Percentiles rank a stretch among this genome's conserved stretches.
Conservation (phyloP, 2,797 vertebrate species). For the Manis pentadactyla region DNA sequence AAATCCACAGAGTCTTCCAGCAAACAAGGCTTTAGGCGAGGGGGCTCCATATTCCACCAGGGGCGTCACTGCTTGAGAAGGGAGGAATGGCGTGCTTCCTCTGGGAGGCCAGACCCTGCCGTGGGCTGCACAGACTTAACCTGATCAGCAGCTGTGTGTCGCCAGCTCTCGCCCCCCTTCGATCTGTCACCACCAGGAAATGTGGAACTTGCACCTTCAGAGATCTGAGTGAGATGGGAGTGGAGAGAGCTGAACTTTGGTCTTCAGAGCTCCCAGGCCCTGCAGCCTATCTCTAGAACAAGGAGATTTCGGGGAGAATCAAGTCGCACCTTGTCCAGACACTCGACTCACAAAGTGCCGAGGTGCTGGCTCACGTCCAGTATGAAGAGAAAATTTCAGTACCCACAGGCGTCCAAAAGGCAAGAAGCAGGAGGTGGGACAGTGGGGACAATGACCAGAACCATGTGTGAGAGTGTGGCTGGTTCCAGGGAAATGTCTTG, state of each 20-base stretch:
- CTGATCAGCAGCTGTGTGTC: slow-evolving; percentile 83
- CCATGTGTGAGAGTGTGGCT: not conserved
- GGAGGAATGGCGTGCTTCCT: not conserved
- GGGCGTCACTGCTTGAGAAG: not conserved
- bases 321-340: slow-evolving; percentile 87
- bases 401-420: slow-evolving; percentile 75
- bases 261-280: slow-evolving; percentile 84
- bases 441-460: not conserved
- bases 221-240: slow-evolving; percentile 82
- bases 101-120: slow-evolving; percentile 33
- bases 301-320: slow-evolving; percentile 86
- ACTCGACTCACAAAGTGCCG: slow-evolving; percentile 89
- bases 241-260: slow-evolving; percentile 85
- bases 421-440: slow-evolving; percentile 66
- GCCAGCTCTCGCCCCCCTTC: slow-evolving; percentile 83
- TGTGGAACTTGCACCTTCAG: slow-evolving; percentile 80
- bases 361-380: slow-evolving; percentile 86
- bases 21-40: not conserved
- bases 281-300: slow-evolving; percentile 84
- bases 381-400: slow-evolving; percentile 79
- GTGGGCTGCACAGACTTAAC: slow-evolving; percentile 52
- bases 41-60: not conserved
- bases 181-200: slow-evolving; percentile 86
- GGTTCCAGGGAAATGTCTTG: not conserved
- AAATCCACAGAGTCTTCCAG: slow-evolving; percentile 5